Evolutionary conservation across 2,113 vertebrate genomes (phyloP), one percentile per base, ranked within the genome.

Genomic region (Pseudorhombus dupliciocellatus): DNA sequence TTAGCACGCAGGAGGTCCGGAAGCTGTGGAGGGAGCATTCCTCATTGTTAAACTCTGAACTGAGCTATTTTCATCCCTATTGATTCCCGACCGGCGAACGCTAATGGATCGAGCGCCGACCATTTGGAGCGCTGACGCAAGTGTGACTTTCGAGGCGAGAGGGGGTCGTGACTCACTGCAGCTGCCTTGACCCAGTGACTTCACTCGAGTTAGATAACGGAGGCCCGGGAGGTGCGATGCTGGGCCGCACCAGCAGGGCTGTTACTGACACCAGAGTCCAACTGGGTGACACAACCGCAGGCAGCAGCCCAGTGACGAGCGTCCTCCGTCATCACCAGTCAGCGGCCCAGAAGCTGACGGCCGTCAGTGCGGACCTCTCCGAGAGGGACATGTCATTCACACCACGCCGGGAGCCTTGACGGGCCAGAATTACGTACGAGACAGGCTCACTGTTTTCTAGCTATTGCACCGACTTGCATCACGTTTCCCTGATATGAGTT

Each of bases 181-280:
- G 56, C 50, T 70, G 83, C 64, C 40, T 10, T 68, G 84, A 81
- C 81, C 79, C 71, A 46, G 64, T 80, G 75, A 83, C 83, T 83
- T 57, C 54, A 48, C 78, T 67, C 55, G 60, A 25, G 79, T 90
- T 83, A 78, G 78, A 85, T 88, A 84, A 89, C 7, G 64, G 62
- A 24, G 58, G 51, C 64, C 15, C 0, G 66, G 67, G 48, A 56
- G 53, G 70, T 60, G 87, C 72, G 18, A 18, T 5, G 51, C 42
- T 18, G 57, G 66, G 62, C 50, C 18, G n/a, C 0, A 62, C 58
- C 77, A 52, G 66, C 72, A 53, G 60, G 58, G 34, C 69, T 63
- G 81, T 68, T 57, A 78, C 75, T 64, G 67, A 71, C 68, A 73
- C 66, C 56, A 60, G 18, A 50, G 53, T 73, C 70, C 22, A 11